Evolutionary conservation across 1,140 invertebrate genomes (phyloP).

Genomic region (Aricia agestis): DNA sequence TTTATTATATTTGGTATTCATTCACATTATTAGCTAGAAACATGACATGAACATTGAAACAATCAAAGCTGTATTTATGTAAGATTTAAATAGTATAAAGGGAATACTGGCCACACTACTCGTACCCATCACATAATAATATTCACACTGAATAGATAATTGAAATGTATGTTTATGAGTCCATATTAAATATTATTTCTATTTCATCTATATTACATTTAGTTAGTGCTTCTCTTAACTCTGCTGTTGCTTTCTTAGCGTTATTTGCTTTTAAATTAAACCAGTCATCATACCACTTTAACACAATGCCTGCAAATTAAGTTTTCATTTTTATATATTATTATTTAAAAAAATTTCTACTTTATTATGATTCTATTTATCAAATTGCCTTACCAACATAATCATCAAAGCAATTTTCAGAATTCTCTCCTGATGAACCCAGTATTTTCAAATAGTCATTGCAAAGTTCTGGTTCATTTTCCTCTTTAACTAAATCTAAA

Average conservation of each 20-base stretch:
- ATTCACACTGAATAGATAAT: not conserved
- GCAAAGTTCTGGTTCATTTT: slow-evolving; percentile 42
- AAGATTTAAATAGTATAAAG: too few species aligned
- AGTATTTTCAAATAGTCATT: slow-evolving; percentile 47
- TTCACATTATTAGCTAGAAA: too few species aligned
- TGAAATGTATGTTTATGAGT: not conserved
- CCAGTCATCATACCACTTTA: slow-evolving; percentile 58
- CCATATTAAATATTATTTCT: not conserved
- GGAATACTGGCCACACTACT: too few species aligned
- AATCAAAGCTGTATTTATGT: too few species aligned
- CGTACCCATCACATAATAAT: too few species aligned
- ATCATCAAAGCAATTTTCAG: slow-evolving; percentile 27
- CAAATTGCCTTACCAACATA: slow-evolving; percentile 25
- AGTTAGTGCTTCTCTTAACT: slow-evolving; percentile 37
- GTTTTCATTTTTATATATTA: not conserved
- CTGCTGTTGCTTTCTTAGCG: slow-evolving; percentile 34
- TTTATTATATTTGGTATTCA: not conserved
- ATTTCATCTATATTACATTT: slow-evolving; percentile 32
- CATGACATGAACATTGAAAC: too few species aligned
- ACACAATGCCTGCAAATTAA: slow-evolving; percentile 41
- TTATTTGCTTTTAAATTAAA: slow-evolving; percentile 35
- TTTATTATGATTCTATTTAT: not conserved
- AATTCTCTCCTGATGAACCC: slow-evolving; percentile 27
- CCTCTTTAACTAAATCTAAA: slow-evolving; percentile 53
- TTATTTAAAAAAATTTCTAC: not conserved